Percentiles rank a stretch among this genome's conserved stretches.
phyloP scores from a whole-genome alignment of 2,113 vertebrate genomes.

The Lagopus muta region DNA sequence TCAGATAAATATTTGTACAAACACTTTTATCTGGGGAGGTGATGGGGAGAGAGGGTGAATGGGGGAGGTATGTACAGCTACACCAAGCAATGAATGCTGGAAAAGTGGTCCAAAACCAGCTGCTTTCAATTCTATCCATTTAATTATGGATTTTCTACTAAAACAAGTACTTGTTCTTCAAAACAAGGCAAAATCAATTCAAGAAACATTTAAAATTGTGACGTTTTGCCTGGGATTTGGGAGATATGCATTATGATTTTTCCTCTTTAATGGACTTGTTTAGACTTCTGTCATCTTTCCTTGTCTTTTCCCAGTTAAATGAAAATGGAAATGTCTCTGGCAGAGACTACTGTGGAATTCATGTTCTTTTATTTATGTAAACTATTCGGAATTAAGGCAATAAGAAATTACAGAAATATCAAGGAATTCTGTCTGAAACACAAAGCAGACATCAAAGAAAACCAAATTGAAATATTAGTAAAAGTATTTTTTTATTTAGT shows the following conservation, averaged over 20 bases:
- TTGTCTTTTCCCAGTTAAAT: not conserved
- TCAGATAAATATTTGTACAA: not conserved
- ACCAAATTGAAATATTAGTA: not conserved
- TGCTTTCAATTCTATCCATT: not conserved
- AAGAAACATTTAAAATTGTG: not conserved
- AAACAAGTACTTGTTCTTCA: not conserved
- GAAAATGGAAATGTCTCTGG: not conserved
- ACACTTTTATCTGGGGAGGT: not conserved
- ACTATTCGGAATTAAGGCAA: not conserved
- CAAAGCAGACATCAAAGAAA: not conserved
- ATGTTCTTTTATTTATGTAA: not conserved
- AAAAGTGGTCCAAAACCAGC: not conserved
- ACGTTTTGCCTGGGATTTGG: not conserved
- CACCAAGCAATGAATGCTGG: not conserved
- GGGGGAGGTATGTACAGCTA: not conserved
- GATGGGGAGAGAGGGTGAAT: too few relatives aligned
- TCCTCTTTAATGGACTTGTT: not conserved
- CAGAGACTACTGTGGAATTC: not conserved
- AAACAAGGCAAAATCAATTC: not conserved
- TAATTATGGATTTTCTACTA: not conserved
- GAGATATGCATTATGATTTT: accelerated
- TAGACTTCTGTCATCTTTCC: not conserved
- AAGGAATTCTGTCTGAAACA: not conserved
- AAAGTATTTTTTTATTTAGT: not conserved
- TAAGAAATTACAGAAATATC: not conserved